A percentile compares a stretch with the other conserved stretches of the same genome.
Evolutionary conservation across 2,888 invertebrate genomes (phyloP).

Genomic region (Tenthredo distinguenda): DNA sequence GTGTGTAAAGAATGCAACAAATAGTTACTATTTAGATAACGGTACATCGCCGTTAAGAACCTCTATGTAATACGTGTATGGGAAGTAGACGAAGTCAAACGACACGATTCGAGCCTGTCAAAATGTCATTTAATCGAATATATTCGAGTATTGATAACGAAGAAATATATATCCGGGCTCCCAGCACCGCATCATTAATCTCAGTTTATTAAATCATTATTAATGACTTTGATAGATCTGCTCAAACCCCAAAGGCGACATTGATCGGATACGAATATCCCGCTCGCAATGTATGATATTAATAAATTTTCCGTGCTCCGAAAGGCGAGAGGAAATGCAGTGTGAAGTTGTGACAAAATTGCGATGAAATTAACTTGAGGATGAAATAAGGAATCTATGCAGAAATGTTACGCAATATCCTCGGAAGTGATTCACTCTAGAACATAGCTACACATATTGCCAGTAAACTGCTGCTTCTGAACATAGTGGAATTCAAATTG

Average conservation of each 20-base stretch:
- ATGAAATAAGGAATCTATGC: neutral
- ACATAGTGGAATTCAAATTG: neutral
- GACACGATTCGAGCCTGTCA: neutral
- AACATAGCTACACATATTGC: neutral
- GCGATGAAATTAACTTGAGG: neutral
- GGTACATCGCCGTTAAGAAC: conserved; percentile 7
- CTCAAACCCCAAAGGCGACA: neutral
- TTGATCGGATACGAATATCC: neutral
- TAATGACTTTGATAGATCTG: neutral
- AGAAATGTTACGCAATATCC: neutral
- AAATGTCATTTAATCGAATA: conserved; percentile 1
- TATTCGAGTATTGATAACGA: neutral
- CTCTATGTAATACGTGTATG: neutral
- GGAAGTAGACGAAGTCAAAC: neutral
- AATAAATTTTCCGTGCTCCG: neutral
- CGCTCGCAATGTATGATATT: neutral
- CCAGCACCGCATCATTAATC: neutral
- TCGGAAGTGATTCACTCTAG: neutral
- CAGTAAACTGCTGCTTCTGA: neutral
- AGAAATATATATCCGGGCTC: neutral
- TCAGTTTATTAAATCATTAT: conserved; percentile 12
- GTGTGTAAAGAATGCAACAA: conserved; percentile 23
- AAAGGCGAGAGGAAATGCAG: neutral
- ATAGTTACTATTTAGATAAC: conserved; percentile 36
- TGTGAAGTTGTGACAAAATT: neutral